Base-by-base conservation (phyloP, 2,113 vertebrate genomes). In the Pelvicachromis taeniatus region DNA sequence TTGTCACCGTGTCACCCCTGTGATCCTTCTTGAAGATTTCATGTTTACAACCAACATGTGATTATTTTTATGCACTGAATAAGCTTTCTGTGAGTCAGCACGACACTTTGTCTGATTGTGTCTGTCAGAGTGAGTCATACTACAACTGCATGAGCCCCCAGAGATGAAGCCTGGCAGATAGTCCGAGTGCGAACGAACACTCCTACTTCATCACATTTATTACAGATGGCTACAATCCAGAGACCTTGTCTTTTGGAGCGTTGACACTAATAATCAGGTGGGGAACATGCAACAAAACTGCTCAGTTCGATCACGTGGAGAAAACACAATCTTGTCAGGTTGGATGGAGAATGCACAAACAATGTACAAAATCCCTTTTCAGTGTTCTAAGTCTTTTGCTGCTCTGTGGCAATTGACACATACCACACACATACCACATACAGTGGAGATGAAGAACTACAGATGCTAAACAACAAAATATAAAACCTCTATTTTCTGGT, bases 121-220 rank as follows among this genome's bases (percentile, higher is more conserved):
- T 86, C 45, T 78, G 61, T 65, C 81, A 85, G 81, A 61, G 82
- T 92, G 92, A 93, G 61, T 93, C 92, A 92, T 85, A 84, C 81
- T 88, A 89, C 85, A 82, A 91, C 86, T 91, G 80, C 78, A 85
- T 50, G 65, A 84, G 86, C 81, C 90, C 89, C 87, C 55, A 54
- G 85, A 88, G 88, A 92, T 80, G 58, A 90, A 94, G 89, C 87
- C 92, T 89, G 92, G 88, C 90, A 90, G 85, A 83, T 86, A 56
- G 81, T 81, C 63, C 77, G 38, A 54, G 88, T 73, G 80, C 88
- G 88, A 89, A 85, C 14, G 55, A 89, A 80, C 80, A 87, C 80
- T 89, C 82, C 73, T 81, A 77, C 85, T 83, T 77, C 52, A 83
- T 90, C 84, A 84, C 56, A 19, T 81, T 91, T 75, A 88, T 73